These are phyloP conservation scores for Drosophila neonasuta DNA, from an alignment of 2,888 invertebrate species.

Conservation along the genomic window DNA sequence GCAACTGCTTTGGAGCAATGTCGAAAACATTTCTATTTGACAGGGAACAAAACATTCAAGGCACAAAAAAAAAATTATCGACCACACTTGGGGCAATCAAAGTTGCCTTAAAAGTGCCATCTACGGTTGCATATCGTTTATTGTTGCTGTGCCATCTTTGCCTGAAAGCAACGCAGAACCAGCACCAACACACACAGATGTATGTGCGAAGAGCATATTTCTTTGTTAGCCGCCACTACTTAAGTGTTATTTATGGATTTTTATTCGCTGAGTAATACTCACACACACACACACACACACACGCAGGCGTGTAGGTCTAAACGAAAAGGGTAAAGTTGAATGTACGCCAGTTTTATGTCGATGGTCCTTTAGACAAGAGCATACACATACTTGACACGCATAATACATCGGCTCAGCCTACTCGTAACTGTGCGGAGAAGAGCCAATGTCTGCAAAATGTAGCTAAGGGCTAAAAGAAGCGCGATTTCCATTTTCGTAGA, in stretches of 20 bases:
- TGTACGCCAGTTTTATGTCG: conserved; percentile 47
- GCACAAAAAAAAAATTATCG: conserved; percentile 32
- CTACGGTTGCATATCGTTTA: conserved; percentile 8
- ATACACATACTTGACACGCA: conserved; percentile 45
- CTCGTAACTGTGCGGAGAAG: neutral
- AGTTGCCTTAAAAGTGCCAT: conserved; percentile 31
- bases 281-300: conserved; percentile 4
- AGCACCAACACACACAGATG: neutral
- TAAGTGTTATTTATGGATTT: conserved; percentile 65
- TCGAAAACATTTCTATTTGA: conserved; percentile 15
- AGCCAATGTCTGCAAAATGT: conserved; percentile 19
- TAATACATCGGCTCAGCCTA: conserved; percentile 4
- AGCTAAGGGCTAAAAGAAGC: conserved; percentile 4
- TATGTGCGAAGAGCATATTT: conserved; percentile 44
- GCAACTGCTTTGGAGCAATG: conserved; percentile 2
- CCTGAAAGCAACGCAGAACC: conserved; percentile 7
- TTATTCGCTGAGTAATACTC: conserved; percentile 34
- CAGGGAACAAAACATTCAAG: conserved; percentile 29
- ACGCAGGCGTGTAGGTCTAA: conserved; percentile 4
- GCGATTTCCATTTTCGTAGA: conserved; percentile 31
- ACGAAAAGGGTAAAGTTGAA: conserved; percentile 57
- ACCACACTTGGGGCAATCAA: conserved; percentile 45
- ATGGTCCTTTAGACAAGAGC: conserved; percentile 54
- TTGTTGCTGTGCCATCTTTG: conserved; percentile 5
- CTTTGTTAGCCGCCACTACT: conserved; percentile 54